Base-by-base conservation (phyloP, 2,113 vertebrate genomes). In the Prolemur simus region DNA sequence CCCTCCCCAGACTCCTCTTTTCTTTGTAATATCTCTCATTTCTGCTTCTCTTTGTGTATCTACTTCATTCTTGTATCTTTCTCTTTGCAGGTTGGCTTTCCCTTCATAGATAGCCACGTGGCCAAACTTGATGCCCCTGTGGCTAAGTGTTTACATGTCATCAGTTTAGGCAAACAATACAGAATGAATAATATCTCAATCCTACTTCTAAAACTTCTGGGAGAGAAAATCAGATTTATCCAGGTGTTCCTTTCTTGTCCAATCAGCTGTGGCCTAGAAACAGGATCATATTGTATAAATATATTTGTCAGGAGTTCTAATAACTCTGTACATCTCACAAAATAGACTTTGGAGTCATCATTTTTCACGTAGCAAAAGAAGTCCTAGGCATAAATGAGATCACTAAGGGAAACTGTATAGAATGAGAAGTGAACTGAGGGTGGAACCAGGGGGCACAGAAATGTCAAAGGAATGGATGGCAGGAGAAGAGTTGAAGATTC, bases 381-480 rank as follows among this genome's bases (percentile, higher is more conserved):
- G n/a, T 85, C 52, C 18, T 85, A 81, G 56, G 21, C 54, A 81
- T 82, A 68, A 80, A 64, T 84, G 45, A 87, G 34, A 94, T 88
- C 63, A 90, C n/a, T 37, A 54, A 90, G 49, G 47, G 56, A 74
- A 86, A 83, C 49, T 66, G 8, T 92, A 25, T 15, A 84, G 15
- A 76, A 17, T 93, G 34, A 96, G 80, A 94, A 69, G 12, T 81
- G 64, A 96, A 56, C 56, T 73, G 54, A 92, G 23, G 29, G 29
- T 78, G 15, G 64, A 89, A 73, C 9, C 8, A 68, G 47, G 52
- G 32, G 42, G 13, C 58, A 95, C 77, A 87, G 54, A 95, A 92
- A 95, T 85, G 49, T 91, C 86, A 87, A 90, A 96, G 77, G 82
- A 95, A 73, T 64, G 71, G 32, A 77, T 95, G 66, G 21, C 29